A percentile compares a stretch with the other conserved stretches of the same genome.
phyloP scores from a whole-genome alignment of 2,113 vertebrate genomes.

The Psilopsiagon aymara region DNA sequence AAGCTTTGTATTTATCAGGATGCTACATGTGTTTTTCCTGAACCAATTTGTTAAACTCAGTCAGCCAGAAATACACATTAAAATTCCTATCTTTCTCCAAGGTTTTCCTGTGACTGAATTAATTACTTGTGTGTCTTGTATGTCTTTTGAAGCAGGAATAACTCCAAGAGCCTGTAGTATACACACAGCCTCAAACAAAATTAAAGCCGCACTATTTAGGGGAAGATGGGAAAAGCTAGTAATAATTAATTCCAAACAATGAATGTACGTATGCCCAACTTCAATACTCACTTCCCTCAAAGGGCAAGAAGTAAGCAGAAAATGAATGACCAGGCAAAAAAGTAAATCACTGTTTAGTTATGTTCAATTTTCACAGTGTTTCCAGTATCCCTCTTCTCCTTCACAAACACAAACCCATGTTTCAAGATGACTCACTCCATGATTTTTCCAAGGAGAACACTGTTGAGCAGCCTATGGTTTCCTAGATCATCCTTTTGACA shows the following conservation, averaged over 20 bases:
- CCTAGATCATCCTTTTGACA: not conserved
- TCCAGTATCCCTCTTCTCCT: not conserved
- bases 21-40: not conserved
- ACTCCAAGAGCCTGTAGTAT: not conserved
- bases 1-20: not conserved
- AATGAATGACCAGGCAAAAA: not conserved
- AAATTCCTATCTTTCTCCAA: not conserved
- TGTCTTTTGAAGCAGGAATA: not conserved
- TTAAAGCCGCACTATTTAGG: not conserved
- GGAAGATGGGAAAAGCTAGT: not conserved
- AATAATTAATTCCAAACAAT: not conserved
- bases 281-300: not conserved
- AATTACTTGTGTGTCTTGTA: not conserved
- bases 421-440: not conserved
- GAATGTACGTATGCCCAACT: not conserved
- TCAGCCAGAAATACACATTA: not conserved
- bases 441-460: not conserved
- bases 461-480: not conserved
- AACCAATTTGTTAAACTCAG: not conserved
- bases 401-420: rapidly evolving
- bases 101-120: not conserved
- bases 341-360: not conserved
- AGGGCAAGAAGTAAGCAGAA: not conserved
- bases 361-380: not conserved
- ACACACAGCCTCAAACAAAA: not conserved